Conservation (phyloP, 1,140 invertebrate species). For the Aphelinus atriplicis region DNA sequence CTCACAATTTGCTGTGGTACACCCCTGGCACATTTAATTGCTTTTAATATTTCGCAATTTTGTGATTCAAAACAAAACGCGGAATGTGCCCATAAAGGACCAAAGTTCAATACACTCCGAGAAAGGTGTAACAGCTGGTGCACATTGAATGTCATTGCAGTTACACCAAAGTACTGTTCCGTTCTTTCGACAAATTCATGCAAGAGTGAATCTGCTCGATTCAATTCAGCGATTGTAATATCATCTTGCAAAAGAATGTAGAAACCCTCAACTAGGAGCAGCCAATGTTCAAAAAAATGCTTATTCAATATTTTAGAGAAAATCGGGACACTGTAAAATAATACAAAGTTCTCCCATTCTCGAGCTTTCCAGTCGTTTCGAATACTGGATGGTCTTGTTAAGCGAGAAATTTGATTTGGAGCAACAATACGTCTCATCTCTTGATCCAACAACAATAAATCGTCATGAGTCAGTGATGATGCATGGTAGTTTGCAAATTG, state of each 20-base stretch:
- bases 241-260: conserved; percentile 2
- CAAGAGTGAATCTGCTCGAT: background rate
- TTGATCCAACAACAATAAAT: background rate
- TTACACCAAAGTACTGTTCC: too few relatives aligned
- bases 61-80: background rate
- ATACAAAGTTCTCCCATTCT: conserved; percentile 33
- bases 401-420: conserved; percentile 26
- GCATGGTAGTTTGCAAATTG: conserved; percentile 5
- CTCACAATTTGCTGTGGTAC: background rate
- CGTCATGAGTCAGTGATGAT: background rate
- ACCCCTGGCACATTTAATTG: too few relatives aligned
- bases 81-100: background rate
- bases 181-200: too few relatives aligned
- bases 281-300: background rate
- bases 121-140: too few relatives aligned
- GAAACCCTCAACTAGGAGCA: background rate
- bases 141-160: too few relatives aligned
- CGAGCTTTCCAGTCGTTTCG: background rate
- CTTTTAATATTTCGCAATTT: background rate
- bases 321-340: conserved; percentile 32
- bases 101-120: too few relatives aligned
- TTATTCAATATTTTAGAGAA: background rate
- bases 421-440: conserved; percentile 16
- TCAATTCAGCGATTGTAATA: background rate
- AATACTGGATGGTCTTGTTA: conserved; percentile 12